Evolutionary conservation across 2,888 invertebrate species (phyloP), one percentile per base, ranked within the genome.

Genomic region (Charanyca ferruginea): DNA sequence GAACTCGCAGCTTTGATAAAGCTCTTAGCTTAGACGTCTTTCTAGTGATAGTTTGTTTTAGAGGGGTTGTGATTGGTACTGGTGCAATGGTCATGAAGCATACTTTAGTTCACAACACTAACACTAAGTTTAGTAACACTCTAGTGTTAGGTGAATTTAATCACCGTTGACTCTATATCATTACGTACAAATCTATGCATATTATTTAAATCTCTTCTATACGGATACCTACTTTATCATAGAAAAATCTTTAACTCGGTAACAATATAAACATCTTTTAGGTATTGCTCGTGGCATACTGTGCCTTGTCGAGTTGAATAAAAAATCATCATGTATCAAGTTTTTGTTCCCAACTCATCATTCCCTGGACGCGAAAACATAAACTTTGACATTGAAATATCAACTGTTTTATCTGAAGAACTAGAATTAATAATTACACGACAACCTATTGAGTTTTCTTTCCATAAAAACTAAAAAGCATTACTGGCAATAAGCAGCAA

Each of bases 1-100:
- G 57, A 79, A 68, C 75, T 79, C 75, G 38, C 59, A 55, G 55
- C 75, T 74, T 61, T 58, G 57, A 74, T 74, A 68, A 79, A 79
- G 79, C 76, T 75, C 55, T 79, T 59, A 54, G 11, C 7, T 22
- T 47, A 20, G 49, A 54, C 53, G 53, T 35, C 28, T 55, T 44
- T 32, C 25, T 57, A 2, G 35, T 52, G 48, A 53, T 38, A 16
- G 48, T 49, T 57, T 35, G 28, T 64, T 77, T 57, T 28, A 41
- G 41, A 22, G 20, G 9, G 38, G n/a, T 22, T 45, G 18, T 1
- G 22, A 55, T 20, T 32, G 13, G 9, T n/a, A 22, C 16, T 32
- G 35, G 18, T 49, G 44, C 42, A 5, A 25, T 23, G 35, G 45
- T 35, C 32, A 45, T 57, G 38, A 73, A 3, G 2, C 22, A 20